Conservation (phyloP, 1,140 invertebrate genomes). For the Polypedilum pembai region DNA sequence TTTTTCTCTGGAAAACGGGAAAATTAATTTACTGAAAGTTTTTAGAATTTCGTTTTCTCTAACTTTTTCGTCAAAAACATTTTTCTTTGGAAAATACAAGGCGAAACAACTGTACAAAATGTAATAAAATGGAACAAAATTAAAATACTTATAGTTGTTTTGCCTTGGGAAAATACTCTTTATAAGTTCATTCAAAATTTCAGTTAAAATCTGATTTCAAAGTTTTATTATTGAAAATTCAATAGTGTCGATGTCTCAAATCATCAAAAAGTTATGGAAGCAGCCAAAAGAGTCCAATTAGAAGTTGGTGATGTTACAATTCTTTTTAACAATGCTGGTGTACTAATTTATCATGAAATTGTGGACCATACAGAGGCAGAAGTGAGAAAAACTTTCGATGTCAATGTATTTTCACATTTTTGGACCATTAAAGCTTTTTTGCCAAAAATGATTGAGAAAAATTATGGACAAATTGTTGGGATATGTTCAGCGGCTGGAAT, state of each 20-base stretch:
- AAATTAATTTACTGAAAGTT: too few relatives aligned
- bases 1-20: too few relatives aligned
- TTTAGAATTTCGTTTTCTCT: too few relatives aligned
- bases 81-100: not conserved
- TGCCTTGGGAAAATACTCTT: too few relatives aligned
- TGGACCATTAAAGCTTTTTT: constrained; percentile 72
- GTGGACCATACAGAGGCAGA: constrained; percentile 51
- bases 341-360: constrained; percentile 61
- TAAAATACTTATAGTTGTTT: too few relatives aligned
- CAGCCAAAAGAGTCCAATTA: constrained; percentile 50
- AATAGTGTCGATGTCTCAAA: constrained; percentile 63
- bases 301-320: constrained; percentile 60
- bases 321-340: constrained; percentile 71
- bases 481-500: constrained; percentile 72
- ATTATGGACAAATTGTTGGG: constrained; percentile 70
- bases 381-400: constrained; percentile 55
- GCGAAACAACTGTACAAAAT: too few relatives aligned
- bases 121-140: not conserved
- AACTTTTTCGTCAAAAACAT: not conserved
- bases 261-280: constrained; percentile 49
- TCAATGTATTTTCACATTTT: constrained; percentile 66
- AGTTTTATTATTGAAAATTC: too few relatives aligned
- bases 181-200: too few relatives aligned
- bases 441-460: constrained; percentile 62
- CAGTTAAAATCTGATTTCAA: not conserved